Evolutionary conservation across 2,797 vertebrate species (phyloP).

Genomic region (Agapornis canus): DNA sequence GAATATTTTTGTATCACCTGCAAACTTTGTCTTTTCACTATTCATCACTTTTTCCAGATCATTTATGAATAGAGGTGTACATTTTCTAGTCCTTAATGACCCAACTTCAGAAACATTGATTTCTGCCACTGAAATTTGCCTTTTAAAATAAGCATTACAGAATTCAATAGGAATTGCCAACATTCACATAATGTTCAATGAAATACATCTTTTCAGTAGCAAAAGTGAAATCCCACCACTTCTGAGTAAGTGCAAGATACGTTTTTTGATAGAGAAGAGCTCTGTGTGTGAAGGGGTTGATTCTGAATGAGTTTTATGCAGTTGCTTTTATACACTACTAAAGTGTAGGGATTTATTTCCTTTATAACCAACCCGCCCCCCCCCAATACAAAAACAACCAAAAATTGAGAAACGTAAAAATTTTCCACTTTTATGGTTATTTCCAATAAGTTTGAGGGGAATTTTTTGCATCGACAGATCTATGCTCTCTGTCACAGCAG

Average conservation of each 20-base stretch:
- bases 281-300: background rate
- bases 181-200: background rate
- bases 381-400: background rate
- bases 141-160: constrained; percentile 21
- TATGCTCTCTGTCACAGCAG: background rate
- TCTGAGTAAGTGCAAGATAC: background rate
- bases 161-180: constrained; percentile 8
- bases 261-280: background rate
- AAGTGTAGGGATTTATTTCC: background rate
- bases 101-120: constrained; percentile 36
- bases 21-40: constrained; percentile 50
- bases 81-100: constrained; percentile 55
- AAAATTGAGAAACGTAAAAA: background rate
- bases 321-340: background rate
- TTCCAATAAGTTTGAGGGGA: background rate
- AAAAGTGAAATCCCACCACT: background rate
- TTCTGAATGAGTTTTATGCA: background rate
- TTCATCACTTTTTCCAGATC: constrained; percentile 59
- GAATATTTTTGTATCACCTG: constrained; percentile 31
- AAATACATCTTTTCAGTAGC: background rate
- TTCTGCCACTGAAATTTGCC: constrained; percentile 44
- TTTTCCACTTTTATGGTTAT: background rate
- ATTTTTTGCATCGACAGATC: background rate
- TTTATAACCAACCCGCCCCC: background rate
- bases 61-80: constrained; percentile 42